phyloP scores from a whole-genome alignment of 2,888 invertebrate species.

The Linhomoeus sp. region DNA sequence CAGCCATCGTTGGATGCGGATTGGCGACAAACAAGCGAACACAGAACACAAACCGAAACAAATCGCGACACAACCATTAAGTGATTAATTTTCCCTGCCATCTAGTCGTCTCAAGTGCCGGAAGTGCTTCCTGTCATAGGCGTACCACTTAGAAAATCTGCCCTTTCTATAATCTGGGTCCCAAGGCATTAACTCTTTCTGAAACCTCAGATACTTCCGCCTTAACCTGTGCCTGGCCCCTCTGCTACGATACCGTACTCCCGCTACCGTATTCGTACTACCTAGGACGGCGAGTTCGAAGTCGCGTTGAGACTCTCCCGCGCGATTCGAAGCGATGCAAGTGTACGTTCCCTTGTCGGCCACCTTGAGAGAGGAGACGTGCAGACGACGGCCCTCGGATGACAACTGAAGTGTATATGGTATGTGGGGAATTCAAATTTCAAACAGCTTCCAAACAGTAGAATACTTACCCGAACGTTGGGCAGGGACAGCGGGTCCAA shows the following conservation, averaged over 20 bases:
- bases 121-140: too few relatives aligned
- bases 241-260: too few relatives aligned
- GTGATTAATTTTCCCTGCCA: too few relatives aligned
- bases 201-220: too few relatives aligned
- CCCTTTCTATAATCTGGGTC: too few relatives aligned
- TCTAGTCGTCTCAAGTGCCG: too few relatives aligned
- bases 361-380: slow-evolving; percentile 14
- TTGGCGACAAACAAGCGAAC: background rate
- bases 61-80: slow-evolving; percentile 8
- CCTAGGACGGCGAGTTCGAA: slow-evolving; percentile 38
- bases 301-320: slow-evolving; percentile 41
- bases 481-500: slow-evolving; percentile 17
- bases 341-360: slow-evolving; percentile 37
- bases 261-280: slow-evolving; percentile 16
- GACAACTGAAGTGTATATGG: slow-evolving; percentile 12
- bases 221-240: too few relatives aligned
- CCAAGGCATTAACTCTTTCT: too few relatives aligned
- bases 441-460: background rate
- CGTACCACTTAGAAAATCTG: too few relatives aligned
- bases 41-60: background rate
- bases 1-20: too few relatives aligned
- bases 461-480: slow-evolving; percentile 4
- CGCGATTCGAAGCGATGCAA: slow-evolving; percentile 44
- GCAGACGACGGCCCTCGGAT: slow-evolving; percentile 13
- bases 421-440: background rate